phyloP scores from a whole-genome alignment of 2,888 invertebrate genomes.

The Xestia xanthographa region DNA sequence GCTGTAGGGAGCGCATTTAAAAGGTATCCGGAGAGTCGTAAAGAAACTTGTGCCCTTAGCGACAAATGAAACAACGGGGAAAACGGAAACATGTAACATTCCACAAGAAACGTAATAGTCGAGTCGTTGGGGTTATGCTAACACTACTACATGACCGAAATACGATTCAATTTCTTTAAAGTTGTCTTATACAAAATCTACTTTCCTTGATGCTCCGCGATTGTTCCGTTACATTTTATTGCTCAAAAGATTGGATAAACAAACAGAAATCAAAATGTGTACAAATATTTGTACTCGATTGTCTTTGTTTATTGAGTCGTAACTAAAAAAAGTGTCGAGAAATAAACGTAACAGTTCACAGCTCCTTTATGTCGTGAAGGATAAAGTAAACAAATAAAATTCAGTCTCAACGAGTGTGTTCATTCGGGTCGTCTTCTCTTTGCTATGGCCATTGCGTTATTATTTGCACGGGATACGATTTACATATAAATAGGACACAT shows the following conservation, averaged over 20 bases:
- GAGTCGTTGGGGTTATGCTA: constrained; percentile 47
- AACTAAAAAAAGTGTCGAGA: constrained; percentile 82
- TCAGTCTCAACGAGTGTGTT: constrained; percentile 73
- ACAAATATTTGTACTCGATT: constrained; percentile 85
- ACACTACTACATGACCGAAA: constrained; percentile 41
- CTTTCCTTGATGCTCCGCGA: constrained; percentile 36
- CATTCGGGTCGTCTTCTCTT: constrained; percentile 55
- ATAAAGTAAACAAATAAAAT: constrained; percentile 86
- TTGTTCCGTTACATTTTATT: constrained; percentile 54
- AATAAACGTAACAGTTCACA: constrained; percentile 84
- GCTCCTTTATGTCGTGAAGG: constrained; percentile 82
- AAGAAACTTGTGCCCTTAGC: constrained; percentile 71
- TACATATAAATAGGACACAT: constrained; percentile 50
- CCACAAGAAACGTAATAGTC: constrained; percentile 60
- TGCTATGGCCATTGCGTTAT: constrained; percentile 56
- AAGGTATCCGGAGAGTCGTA: constrained; percentile 71
- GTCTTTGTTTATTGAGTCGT: constrained; percentile 87
- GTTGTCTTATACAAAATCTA: constrained; percentile 32
- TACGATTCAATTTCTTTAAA: constrained; percentile 51
- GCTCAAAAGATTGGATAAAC: constrained; percentile 60
- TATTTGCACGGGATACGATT: constrained; percentile 55
- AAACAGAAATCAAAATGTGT: constrained; percentile 77
- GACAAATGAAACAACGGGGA: constrained; percentile 69
- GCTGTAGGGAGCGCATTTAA: constrained; percentile 70
- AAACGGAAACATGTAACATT: constrained; percentile 65